Conservation (phyloP, 2,113 vertebrate genomes). For the Dendrocopos noguchii region DNA sequence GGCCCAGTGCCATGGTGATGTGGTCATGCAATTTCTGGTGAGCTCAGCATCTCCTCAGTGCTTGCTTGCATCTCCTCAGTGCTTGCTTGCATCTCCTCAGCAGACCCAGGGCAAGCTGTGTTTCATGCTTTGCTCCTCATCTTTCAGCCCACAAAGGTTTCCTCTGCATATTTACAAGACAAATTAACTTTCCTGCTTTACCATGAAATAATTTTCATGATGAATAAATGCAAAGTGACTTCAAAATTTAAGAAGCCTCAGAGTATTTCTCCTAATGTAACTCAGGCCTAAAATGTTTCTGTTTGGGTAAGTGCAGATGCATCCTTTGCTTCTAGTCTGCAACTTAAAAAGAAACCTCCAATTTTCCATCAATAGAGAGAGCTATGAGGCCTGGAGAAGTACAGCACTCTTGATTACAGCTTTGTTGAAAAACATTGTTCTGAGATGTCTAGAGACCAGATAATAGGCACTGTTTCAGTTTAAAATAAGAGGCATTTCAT, state of each 20-base stretch:
- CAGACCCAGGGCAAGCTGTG: not conserved
- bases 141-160: not conserved
- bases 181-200: not conserved
- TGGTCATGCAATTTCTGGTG: slow-evolving; percentile 15
- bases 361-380: slow-evolving; percentile 31
- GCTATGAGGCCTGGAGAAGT: slow-evolving; percentile 31
- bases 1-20: not conserved
- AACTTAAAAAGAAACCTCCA: slow-evolving; percentile 17
- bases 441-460: slow-evolving; percentile 35
- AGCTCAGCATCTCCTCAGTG: not conserved
- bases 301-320: not conserved
- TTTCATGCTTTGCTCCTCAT: not conserved
- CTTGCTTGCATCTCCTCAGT: not conserved
- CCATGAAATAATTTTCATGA: not conserved
- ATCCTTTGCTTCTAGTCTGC: not conserved
- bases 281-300: not conserved
- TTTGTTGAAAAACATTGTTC: slow-evolving; percentile 53
- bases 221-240: not conserved
- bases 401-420: slow-evolving; percentile 44
- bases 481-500: slow-evolving; percentile 58
- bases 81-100: fast-evolving
- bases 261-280: not conserved
- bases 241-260: slow-evolving; percentile 7
- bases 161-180: not conserved
- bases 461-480: slow-evolving; percentile 53